Evolutionary conservation across 2,113 vertebrate genomes (phyloP).

Genomic region (Dicerorhinus sumatrensis): DNA sequence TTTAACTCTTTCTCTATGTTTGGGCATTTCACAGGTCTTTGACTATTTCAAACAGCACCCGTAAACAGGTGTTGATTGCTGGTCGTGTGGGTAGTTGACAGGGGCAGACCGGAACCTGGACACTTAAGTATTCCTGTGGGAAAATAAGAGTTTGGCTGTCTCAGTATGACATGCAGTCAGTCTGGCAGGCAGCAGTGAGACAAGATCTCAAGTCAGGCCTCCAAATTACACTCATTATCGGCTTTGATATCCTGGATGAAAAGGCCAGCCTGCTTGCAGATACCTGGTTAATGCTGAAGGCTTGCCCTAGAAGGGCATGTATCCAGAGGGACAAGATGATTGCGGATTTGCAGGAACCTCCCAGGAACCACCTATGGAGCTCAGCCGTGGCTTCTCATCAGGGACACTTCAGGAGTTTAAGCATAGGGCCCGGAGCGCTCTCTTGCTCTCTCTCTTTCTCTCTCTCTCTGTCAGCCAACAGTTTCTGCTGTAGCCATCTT

Average conservation of each 20-base stretch:
- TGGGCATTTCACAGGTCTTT: background rate
- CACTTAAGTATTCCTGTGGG: background rate
- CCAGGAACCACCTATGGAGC: background rate
- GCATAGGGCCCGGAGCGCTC: too few species aligned
- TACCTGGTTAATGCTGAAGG: background rate
- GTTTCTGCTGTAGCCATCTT: background rate
- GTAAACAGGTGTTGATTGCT: background rate
- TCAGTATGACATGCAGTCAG: background rate
- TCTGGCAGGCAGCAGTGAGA: background rate
- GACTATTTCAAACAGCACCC: background rate
- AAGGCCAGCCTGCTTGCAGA: background rate
- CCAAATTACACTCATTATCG: conserved; percentile 16
- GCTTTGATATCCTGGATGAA: conserved; percentile 18
- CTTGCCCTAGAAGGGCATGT: background rate
- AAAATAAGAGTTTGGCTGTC: background rate
- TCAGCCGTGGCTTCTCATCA: background rate
- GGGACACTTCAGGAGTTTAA: background rate
- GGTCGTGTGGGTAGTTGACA: background rate
- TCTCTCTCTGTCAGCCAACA: background rate
- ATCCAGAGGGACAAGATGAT: background rate
- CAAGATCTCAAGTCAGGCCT: conserved; percentile 33
- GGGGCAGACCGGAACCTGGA: background rate
- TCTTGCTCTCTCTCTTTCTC: too few species aligned
- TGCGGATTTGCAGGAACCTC: background rate
- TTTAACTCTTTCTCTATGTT: background rate